phyloP scores from a whole-genome alignment of 2,888 invertebrate genomes.

The Agrotis segetum region DNA sequence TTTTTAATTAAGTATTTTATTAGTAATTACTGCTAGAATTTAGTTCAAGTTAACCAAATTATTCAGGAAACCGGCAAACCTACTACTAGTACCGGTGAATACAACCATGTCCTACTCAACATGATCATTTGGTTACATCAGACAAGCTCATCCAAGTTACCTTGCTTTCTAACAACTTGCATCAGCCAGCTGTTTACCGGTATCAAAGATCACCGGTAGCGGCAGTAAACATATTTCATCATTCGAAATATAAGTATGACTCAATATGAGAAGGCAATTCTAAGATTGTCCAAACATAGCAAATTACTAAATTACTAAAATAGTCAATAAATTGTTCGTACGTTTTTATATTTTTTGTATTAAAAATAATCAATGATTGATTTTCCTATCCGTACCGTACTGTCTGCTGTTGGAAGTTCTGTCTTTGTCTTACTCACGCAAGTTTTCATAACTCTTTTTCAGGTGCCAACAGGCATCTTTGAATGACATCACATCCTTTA shows the following conservation, averaged over 20 bases:
- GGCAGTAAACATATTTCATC: conserved; percentile 38
- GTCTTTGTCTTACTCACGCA: conserved; percentile 31
- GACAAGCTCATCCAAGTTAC: conserved; percentile 26
- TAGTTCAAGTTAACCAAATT: too few relatives aligned
- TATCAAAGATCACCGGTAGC: conserved; percentile 21
- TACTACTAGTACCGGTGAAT: too few relatives aligned
- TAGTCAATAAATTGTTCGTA: background rate
- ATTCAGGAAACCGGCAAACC: too few relatives aligned
- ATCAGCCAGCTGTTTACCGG: conserved; percentile 52
- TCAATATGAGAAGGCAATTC: background rate
- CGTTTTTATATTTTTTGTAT: background rate
- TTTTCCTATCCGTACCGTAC: background rate
- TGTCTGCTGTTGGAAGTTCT: background rate
- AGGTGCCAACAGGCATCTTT: background rate
- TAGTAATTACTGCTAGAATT: too few relatives aligned
- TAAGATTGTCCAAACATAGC: background rate
- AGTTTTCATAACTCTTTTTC: conserved; percentile 30
- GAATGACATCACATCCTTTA: conserved; percentile 36
- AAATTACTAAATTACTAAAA: too few relatives aligned
- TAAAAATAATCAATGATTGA: conserved; percentile 1
- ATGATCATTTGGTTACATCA: conserved; percentile 35
- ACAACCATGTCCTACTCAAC: conserved; percentile 1
- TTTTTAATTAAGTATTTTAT: too few relatives aligned
- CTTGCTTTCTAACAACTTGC: conserved; percentile 41
- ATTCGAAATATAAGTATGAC: conserved; percentile 30